Evolutionary conservation across 2,888 invertebrate species (phyloP), one percentile per base, ranked within the genome.

Genomic region (Desoria tigrina): DNA sequence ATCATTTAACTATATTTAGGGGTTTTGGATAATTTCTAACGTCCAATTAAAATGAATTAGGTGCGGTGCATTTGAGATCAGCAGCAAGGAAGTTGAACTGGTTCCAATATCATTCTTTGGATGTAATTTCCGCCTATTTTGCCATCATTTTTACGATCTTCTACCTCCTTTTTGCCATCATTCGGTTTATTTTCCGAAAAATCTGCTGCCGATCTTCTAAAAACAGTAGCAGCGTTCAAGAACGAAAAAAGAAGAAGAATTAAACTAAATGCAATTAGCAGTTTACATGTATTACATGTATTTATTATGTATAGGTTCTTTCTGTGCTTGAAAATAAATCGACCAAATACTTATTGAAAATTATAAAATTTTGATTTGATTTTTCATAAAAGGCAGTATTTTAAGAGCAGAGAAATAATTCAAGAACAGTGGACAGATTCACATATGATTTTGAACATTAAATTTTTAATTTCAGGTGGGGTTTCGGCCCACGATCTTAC

Each of bases 11-110:
- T 32, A n/a, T n/a, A 39, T 39, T 16, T 39, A 39, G 39, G 9
- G 39, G n/a, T n/a, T 18, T 9, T 18, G 9, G 9, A 49, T 11
- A 11, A 49, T 18, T 45, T 16, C 9, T 45, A 45, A 45, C 16
- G 16, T 21, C 39, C 39, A 11, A 39, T 39, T 39, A 39, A 23
- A 39, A 11, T 39, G 16, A 16, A 9, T 18, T 18, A 57, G 77
- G 78, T 11, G 79, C 77, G 2, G 58, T 24, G 9, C 76, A 76
- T 54, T 62, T 77, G 18, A 68, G 73, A n/a, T 75, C 75, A 14
- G 66, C 68, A n/a, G 65, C 70, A 0, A 55, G 71, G 27, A 66
- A 74, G 27, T 58, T 76, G 2, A 66, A 62, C 51, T 42, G 50
- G 14, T 67, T 66, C 26, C 69, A 76, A 62, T 68, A 70, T 42